Evolutionary conservation across 2,113 vertebrate genomes (phyloP).

Genomic region (Potamarius usumacintae): DNA sequence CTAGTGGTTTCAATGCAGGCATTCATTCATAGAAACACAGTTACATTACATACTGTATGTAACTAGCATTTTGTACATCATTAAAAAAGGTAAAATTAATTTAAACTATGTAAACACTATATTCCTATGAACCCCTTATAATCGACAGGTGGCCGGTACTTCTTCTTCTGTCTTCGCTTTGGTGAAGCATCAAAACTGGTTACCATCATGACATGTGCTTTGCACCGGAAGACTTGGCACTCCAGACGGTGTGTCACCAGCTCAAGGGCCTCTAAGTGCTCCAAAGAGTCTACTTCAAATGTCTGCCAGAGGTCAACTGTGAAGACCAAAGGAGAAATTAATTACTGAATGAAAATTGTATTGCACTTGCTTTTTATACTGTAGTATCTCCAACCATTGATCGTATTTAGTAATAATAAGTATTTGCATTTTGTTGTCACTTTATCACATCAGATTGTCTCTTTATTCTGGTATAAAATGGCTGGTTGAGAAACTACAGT

Average conservation of each 20-base stretch:
- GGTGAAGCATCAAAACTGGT: constrained; percentile 84
- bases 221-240: constrained; percentile 85
- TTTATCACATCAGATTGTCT: neutral
- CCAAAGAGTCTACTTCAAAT: constrained; percentile 87
- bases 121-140: constrained; percentile 40
- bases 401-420: neutral
- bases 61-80: neutral
- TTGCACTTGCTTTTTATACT: neutral
- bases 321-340: constrained; percentile 14
- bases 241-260: constrained; percentile 82
- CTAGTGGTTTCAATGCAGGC: neutral
- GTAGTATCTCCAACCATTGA: neutral
- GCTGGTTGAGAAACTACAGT: neutral
- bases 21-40: neutral
- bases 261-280: constrained; percentile 88
- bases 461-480: neutral
- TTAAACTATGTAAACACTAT: constrained; percentile 14
- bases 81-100: constrained; percentile 10
- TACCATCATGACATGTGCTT: constrained; percentile 90
- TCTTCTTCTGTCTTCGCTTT: constrained; percentile 71
- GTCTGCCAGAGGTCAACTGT: constrained; percentile 87
- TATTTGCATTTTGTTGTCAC: neutral
- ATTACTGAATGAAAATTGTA: constrained; percentile 4
- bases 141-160: constrained; percentile 4
- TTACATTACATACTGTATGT: neutral